Conservation (phyloP, 2,888 invertebrate genomes). For the Caenorhabditis sulstoni region DNA sequence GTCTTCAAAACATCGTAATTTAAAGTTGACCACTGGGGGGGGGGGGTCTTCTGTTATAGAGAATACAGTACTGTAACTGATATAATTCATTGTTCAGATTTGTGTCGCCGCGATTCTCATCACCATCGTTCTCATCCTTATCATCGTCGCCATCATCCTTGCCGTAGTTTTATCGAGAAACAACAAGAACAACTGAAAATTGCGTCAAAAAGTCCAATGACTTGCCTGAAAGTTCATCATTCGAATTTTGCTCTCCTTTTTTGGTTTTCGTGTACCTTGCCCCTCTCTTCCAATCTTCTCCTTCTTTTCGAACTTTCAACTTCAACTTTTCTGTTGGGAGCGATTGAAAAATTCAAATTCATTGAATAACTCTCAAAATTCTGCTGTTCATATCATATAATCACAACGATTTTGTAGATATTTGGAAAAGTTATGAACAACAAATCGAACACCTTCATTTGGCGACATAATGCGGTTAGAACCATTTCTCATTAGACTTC, state of each 20-base stretch:
- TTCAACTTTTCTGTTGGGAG: not conserved
- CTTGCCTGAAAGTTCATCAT: slow-evolving; percentile 15
- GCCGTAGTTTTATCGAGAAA: slow-evolving; percentile 69
- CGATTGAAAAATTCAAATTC: no score
- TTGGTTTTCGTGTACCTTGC: slow-evolving; percentile 4
- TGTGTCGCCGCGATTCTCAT: slow-evolving; percentile 65
- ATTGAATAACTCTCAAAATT: no score
- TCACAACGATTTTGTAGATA: slow-evolving; percentile 18
- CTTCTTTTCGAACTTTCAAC: not conserved
- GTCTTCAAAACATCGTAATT: no score
- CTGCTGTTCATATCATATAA: slow-evolving; percentile 13
- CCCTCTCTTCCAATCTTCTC: not conserved
- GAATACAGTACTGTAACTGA: not conserved
- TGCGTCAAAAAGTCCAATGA: not conserved
- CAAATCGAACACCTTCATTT: not conserved
- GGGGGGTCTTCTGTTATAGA: no score
- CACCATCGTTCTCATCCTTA: slow-evolving; percentile 67
- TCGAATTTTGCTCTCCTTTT: not conserved
- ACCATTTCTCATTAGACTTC: not conserved
- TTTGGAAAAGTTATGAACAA: not conserved
- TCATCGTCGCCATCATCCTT: slow-evolving; percentile 72
- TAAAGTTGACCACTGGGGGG: no score
- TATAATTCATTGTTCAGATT: slow-evolving; percentile 35
- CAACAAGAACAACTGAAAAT: slow-evolving; percentile 36
- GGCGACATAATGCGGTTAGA: slow-evolving; percentile 24